Evolutionary conservation across 2,113 vertebrate genomes (phyloP), one percentile per base, ranked within the genome.

Genomic region (Cottus gobio): DNA sequence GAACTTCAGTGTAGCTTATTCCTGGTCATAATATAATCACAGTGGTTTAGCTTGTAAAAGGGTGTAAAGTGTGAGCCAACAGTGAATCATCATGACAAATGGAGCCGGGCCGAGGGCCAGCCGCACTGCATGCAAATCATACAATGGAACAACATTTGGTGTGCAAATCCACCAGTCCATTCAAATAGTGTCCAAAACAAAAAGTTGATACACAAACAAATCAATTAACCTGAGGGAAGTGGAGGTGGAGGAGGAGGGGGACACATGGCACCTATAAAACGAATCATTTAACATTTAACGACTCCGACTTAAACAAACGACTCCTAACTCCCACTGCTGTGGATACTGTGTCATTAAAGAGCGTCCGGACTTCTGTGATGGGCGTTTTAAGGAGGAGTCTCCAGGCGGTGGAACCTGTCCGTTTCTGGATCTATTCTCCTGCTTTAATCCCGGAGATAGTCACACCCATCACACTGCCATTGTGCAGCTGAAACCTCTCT

Each of bases 111-210:
- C 82, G 56, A 79, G 89, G 66, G 36, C 75, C 84, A 66, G 90
- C 84, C 78, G 57, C 84, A 84, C 76, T 26, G 71, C 93, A 95
- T 93, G 93, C 94, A 95, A 95, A 95, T 89, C 90, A 94, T 61
- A 61, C 88, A 88, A 92, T 90, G 89, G 90, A 67, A 85, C 85
- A 92, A 85, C 91, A 95, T 95, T 93, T 95, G 94, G 88, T 94
- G 94, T 95, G 94, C 94, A 95, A 94, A 95, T 94, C 89, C 85
- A 85, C 82, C 86, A 90, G 78, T 82, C 82, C 90, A 94, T 92
- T 93, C 92, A 93, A 91, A 93, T 93, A 79, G 63, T 15, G 54
- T 69, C 75, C 39, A 71, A 64, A 85, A 90, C 76, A 77, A 86
- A 89, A 91, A 88, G 81, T 77, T 83, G 87, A 86, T 83, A 82